Conservation (phyloP, 1,140 invertebrate species). For the Sesamia nonagrioides region DNA sequence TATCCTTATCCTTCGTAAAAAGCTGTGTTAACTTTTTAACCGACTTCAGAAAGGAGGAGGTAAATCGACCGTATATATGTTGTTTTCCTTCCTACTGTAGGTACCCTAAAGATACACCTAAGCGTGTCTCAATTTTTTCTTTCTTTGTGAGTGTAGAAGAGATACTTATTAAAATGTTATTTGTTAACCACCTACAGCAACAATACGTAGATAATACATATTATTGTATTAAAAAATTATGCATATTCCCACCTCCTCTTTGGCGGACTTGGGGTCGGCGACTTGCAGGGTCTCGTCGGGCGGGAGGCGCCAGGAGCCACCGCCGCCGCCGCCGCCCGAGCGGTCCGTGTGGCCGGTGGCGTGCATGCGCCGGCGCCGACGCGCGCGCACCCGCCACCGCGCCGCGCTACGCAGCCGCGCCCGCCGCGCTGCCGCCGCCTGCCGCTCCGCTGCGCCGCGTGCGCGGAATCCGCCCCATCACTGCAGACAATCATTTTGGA, state of each 20-base stretch:
- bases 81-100: no score
- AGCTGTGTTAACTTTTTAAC: no score
- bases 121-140: no score
- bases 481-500: conserved; percentile 53
- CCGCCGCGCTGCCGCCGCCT: conserved; percentile 54
- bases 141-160: no score
- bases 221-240: no score
- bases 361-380: conserved; percentile 90
- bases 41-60: no score
- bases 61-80: no score
- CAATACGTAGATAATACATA: no score
- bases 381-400: conserved; percentile 81
- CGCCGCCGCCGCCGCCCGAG: conserved; percentile 87
- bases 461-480: conserved; percentile 67
- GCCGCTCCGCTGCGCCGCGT: conserved; percentile 45
- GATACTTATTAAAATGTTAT: no score
- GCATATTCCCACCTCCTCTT: conserved; percentile 88
- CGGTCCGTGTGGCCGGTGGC: conserved; percentile 94
- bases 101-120: no score
- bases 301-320: conserved; percentile 93
- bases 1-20: no score
- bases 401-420: conserved; percentile 75
- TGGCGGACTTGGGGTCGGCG: conserved; percentile 92
- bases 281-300: conserved; percentile 96
- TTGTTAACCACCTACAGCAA: no score